Percentiles rank a stretch among this genome's conserved stretches.
Conservation (phyloP, 2,888 invertebrate species). For the Sphaerophoria taeniata region DNA sequence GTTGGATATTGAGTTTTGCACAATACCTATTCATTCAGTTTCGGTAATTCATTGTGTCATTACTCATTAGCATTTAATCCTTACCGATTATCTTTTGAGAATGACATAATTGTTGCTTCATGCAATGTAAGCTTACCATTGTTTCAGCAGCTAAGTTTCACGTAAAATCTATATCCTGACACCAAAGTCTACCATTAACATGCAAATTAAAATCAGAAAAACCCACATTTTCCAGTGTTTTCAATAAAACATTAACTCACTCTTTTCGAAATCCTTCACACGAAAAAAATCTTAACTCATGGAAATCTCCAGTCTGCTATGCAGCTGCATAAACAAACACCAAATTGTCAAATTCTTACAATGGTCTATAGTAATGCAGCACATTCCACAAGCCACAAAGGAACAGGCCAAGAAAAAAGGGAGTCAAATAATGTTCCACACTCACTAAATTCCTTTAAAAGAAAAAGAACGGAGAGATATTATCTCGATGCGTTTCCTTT, state of each 20-base stretch:
- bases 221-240: not conserved
- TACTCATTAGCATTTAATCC: too few relatives aligned
- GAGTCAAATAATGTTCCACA: slow-evolving; percentile 55
- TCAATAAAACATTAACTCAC: not conserved
- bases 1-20: too few relatives aligned
- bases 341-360: slow-evolving; percentile 61
- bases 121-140: too few relatives aligned
- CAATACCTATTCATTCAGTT: too few relatives aligned
- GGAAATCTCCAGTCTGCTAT: slow-evolving; percentile 49
- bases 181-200: not conserved
- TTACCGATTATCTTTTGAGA: too few relatives aligned
- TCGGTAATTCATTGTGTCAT: too few relatives aligned
- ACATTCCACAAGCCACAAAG: slow-evolving; percentile 39
- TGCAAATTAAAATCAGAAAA: slow-evolving; percentile 30
- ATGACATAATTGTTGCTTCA: too few relatives aligned
- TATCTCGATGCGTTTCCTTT: slow-evolving; percentile 57
- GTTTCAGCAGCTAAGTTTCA: too few relatives aligned
- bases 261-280: slow-evolving; percentile 21
- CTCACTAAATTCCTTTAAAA: not conserved
- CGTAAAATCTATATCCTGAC: too few relatives aligned
- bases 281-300: slow-evolving; percentile 23
- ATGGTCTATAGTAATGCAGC: slow-evolving; percentile 43
- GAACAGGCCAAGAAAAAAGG: not conserved
- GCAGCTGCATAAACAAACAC: slow-evolving; percentile 76
- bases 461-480: slow-evolving; percentile 45